Percentiles rank a stretch among this genome's conserved stretches.
phyloP scores from a whole-genome alignment of 1,140 invertebrate genomes.

The Hyles vespertilio region DNA sequence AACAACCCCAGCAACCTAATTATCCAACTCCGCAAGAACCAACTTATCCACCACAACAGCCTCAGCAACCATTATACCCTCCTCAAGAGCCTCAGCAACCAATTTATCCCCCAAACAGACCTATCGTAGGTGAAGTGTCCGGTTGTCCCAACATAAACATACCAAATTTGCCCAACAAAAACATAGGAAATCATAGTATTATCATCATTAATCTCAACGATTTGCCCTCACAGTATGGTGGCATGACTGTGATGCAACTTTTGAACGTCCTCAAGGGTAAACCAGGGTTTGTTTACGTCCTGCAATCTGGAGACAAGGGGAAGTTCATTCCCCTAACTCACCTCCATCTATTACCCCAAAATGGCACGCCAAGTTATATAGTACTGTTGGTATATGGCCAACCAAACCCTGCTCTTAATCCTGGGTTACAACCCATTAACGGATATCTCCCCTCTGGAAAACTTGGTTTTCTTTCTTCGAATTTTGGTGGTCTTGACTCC shows the following conservation, averaged over 20 bases:
- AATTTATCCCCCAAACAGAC: too few relatives aligned
- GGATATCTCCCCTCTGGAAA: background rate
- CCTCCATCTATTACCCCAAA: background rate
- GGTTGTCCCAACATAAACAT: too few relatives aligned
- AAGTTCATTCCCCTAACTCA: slow-evolving; percentile 4
- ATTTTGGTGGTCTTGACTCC: background rate
- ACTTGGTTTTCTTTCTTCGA: too few relatives aligned
- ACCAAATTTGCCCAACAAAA: background rate
- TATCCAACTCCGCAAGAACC: too few relatives aligned
- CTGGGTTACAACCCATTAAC: slow-evolving; percentile 1
- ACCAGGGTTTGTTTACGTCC: background rate
- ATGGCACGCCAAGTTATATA: background rate
- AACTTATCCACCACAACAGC: too few relatives aligned
- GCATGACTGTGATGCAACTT: background rate
- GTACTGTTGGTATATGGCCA: background rate
- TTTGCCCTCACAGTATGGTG: background rate
- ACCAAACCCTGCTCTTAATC: background rate
- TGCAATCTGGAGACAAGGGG: background rate
- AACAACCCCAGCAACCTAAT: too few relatives aligned
- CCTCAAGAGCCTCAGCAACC: too few relatives aligned
- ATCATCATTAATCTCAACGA: background rate
- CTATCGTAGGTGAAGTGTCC: too few relatives aligned
- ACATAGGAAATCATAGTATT: slow-evolving; percentile 1
- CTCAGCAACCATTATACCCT: too few relatives aligned
- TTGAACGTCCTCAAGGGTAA: slow-evolving; percentile 1